Percentiles rank a stretch among this genome's conserved stretches.
These are phyloP conservation scores for Anthonomus grandis DNA, from an alignment of 1,140 invertebrate genomes.

Conservation along the genomic window DNA sequence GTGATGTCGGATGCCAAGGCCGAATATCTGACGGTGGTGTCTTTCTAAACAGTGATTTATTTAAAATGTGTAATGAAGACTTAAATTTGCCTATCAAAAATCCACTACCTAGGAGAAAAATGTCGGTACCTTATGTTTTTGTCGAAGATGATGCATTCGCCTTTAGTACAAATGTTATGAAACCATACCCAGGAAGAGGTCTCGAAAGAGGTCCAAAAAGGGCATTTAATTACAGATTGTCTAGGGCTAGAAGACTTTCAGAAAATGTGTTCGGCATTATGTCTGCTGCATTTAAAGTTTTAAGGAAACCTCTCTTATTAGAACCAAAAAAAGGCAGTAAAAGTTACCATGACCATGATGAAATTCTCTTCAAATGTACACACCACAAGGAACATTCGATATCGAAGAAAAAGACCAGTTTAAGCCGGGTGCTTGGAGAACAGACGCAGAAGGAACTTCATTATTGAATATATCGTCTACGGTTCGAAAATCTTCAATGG, in stretches of 20 bases:
- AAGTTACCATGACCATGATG: not conserved
- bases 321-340: not conserved
- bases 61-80: not conserved
- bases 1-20: not conserved
- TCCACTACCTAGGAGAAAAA: not conserved
- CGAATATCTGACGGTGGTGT: not conserved
- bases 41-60: not conserved
- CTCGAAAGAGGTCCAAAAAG: not conserved
- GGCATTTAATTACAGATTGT: not conserved
- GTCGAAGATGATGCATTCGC: not conserved
- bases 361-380: slow-evolving; percentile 1
- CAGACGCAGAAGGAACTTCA: not conserved
- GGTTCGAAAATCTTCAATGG: slow-evolving; percentile 1
- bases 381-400: slow-evolving; percentile 3
- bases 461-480: slow-evolving; percentile 1
- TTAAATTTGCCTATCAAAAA: not conserved
- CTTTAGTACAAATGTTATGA: not conserved
- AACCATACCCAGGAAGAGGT: slow-evolving; percentile 1
- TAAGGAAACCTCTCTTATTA: not conserved
- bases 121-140: no score
- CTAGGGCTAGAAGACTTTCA: not conserved
- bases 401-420: not conserved
- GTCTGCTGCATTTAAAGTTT: not conserved
- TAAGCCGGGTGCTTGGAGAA: not conserved
- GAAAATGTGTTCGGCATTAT: not conserved